Base-by-base conservation (phyloP, 2,113 vertebrate species). In the Eleginops maclovinus region DNA sequence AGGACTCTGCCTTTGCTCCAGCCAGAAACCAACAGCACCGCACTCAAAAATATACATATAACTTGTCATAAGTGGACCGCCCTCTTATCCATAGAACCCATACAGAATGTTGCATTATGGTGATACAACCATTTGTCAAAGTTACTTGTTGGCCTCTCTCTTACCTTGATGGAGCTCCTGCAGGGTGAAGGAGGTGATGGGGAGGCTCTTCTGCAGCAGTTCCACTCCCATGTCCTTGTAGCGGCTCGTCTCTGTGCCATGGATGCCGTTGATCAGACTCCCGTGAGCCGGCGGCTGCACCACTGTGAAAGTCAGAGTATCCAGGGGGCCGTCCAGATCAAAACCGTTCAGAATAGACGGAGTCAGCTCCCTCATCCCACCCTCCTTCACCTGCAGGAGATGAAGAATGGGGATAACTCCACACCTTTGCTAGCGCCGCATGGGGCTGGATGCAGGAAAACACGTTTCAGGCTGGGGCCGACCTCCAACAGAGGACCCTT, bases 91-190 rank as follows among this genome's bases (percentile, higher is more conserved):
- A n/a, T n/a, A n/a, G n/a, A n/a, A n/a, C n/a, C n/a, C n/a, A n/a
- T n/a, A n/a, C n/a, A n/a, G 31, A 36, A 36, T 36, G 31, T 36
- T 5, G 31, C 7, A 36, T 8, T 46, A 46, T 14, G 44, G 13
- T 14, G 44, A 46, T 46, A 46, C 4, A 15, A 16, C 4, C 19
- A n/a, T n/a, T 36, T n/a, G 14, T 17, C 22, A 1, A 16, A 21
- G 49, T 2, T 11, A 14, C 50, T 17, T 2, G 21, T 24, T 1
- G 5, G 47, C 0, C 4, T 31, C 3, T 8, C 12, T 51, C 86
- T 87, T 72, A 94, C 88, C 87, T 91, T 60, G 82, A 4, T 40
- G 43, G 14, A 94, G 88, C 77, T 94, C 90, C 75, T 91, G 64
- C 21, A 81, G 53, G 59, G 90, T 94, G 93, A 96, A 95, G 54